Conservation (phyloP, 2,113 vertebrate genomes). For the Sphaerodactylus townsendi region DNA sequence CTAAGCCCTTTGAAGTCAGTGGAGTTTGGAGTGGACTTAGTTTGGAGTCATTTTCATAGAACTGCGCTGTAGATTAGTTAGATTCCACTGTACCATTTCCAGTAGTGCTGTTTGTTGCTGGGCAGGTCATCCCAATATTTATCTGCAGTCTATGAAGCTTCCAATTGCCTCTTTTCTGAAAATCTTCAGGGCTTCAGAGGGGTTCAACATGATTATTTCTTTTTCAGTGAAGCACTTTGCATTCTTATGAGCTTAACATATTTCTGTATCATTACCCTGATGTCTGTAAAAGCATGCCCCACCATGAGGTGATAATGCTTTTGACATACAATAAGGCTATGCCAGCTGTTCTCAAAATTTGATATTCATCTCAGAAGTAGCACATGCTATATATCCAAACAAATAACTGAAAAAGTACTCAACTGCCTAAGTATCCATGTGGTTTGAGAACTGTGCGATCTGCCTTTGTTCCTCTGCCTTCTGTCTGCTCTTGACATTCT, state of each 20-base stretch:
- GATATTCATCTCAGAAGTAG: neutral
- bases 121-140: neutral
- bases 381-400: neutral
- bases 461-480: neutral
- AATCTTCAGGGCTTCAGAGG: neutral
- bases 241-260: neutral
- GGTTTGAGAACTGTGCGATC: neutral
- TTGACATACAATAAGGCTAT: neutral
- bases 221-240: neutral
- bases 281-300: neutral
- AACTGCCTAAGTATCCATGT: neutral
- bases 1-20: no score
- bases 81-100: neutral
- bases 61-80: neutral
- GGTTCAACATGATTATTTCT: neutral
- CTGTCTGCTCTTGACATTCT: neutral
- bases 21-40: no score
- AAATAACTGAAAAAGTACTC: neutral
- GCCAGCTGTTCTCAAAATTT: neutral
- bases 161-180: neutral
- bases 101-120: conserved; percentile 8
- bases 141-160: neutral
- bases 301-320: neutral
- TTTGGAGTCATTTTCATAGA: no score
- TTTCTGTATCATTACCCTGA: neutral